Conservation (phyloP, 2,888 invertebrate species). For the Eristalis intricaria region DNA sequence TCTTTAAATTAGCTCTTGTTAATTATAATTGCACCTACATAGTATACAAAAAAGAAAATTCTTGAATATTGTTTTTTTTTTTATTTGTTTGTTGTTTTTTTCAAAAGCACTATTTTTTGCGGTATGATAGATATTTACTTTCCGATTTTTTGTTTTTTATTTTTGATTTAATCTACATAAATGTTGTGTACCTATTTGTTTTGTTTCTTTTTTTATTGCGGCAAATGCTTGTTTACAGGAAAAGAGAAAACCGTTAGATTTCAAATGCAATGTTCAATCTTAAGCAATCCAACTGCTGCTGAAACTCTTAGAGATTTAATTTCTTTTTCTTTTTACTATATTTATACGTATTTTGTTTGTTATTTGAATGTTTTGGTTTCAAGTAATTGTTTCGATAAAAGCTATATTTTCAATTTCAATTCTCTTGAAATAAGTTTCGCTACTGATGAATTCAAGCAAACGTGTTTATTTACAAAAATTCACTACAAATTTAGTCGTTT, state of each 20-base stretch:
- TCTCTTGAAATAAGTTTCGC: slow-evolving; percentile 20
- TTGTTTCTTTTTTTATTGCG: slow-evolving; percentile 11
- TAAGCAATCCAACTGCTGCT: background rate
- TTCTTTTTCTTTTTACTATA: slow-evolving; percentile 16
- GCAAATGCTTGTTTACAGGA: slow-evolving; percentile 17
- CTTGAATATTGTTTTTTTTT: slow-evolving; percentile 16
- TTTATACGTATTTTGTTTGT: slow-evolving; percentile 33
- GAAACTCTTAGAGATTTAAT: slow-evolving; percentile 47
- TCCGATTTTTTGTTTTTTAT: background rate
- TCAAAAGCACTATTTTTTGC: slow-evolving; percentile 24
- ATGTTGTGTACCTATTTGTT: slow-evolving; percentile 1
- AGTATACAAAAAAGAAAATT: slow-evolving; percentile 22
- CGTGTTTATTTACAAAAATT: slow-evolving; percentile 61
- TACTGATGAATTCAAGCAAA: slow-evolving; percentile 33
- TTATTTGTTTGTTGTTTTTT: background rate
- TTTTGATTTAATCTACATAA: slow-evolving; percentile 22
- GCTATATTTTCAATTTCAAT: slow-evolving; percentile 24
- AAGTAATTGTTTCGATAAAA: slow-evolving; percentile 39
- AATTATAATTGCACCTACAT: slow-evolving; percentile 59
- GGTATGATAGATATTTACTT: slow-evolving; percentile 5
- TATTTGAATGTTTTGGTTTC: slow-evolving; percentile 22
- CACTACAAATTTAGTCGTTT: slow-evolving; percentile 9
- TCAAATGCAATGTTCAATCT: background rate
- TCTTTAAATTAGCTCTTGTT: slow-evolving; percentile 14
- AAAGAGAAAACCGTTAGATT: slow-evolving; percentile 18